These are phyloP conservation scores for Crypturellus undulatus DNA, from an alignment of 2,113 vertebrate species.

Conservation along the genomic window DNA sequence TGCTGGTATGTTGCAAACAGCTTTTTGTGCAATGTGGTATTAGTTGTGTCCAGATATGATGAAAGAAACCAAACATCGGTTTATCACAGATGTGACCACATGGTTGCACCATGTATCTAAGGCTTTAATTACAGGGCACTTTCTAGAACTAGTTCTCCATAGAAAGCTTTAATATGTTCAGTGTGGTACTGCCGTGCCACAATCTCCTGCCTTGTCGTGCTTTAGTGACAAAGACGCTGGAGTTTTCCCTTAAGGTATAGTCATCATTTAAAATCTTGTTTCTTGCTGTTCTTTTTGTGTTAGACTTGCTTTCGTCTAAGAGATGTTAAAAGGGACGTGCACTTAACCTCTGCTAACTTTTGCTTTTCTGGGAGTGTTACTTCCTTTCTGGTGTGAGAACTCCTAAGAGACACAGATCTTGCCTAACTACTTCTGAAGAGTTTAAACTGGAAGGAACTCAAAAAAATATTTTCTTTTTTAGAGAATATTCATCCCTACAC, in stretches of 20 bases:
- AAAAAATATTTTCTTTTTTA: conserved; percentile 27
- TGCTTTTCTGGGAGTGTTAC: conserved; percentile 8
- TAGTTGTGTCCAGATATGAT: not conserved
- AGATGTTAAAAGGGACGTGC: not conserved
- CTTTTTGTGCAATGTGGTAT: not conserved
- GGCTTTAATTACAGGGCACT: not conserved
- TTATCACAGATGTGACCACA: not conserved
- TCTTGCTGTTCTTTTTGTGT: not conserved
- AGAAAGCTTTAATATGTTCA: not conserved
- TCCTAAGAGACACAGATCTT: conserved; percentile 24
- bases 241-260: not conserved
- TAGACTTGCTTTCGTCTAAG: not conserved
- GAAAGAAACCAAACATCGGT: not conserved
- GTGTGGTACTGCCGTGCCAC: not conserved
- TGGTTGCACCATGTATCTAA: not conserved
- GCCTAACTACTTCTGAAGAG: conserved; percentile 5
- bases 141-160: not conserved
- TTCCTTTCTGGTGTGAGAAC: conserved; percentile 33
- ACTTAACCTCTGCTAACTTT: not conserved
- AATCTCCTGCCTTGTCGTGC: not conserved
- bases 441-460: conserved; percentile 25
- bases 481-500: not conserved
- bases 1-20: fast-evolving
- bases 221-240: not conserved
- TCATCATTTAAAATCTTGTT: not conserved